Base-by-base conservation (phyloP, 2,888 invertebrate genomes). In the Oasisia sp. region DNA sequence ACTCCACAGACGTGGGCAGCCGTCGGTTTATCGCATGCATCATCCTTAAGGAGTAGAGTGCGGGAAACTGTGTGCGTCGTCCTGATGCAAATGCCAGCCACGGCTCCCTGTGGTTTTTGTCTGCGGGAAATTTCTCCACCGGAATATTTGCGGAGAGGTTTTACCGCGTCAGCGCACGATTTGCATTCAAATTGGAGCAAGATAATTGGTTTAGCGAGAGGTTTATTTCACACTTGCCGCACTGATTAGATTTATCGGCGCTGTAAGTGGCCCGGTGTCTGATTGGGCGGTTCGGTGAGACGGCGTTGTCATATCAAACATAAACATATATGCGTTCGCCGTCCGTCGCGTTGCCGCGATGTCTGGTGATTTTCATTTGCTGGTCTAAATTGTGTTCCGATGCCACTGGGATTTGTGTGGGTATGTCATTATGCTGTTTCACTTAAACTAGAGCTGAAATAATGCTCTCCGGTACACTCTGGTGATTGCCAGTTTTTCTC, bases 191-290 rank as follows among this genome's bases (percentile, higher is more conserved):
- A 74, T 74, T 74, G 74, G 74, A 74, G 7, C 74, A 27, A 74
- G 74, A 74, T 74, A 74, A 74, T 74, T n/a, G 27, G 74, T 74
- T 74, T 74, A 74, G 74, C 5, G 74, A 27, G 74, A 74, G 74
- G 74, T 74, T 74, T 74, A 74, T 74, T 74, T 74, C 74, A 74
- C 74, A 74, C 74, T 74, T 74, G 74, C 74, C 27, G 74, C 74
- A 74, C n/a, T 74, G 74, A 74, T 74, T 74, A n/a, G 74, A 74
- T 74, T 74, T 74, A 74, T n/a, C 7, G 27, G 27, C 74, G 27
- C 19, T 74, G 74, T 74, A 74, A 74, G 74, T 74, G 74, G 74
- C 74, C 27, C 2, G n/a, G 1, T 27, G n/a, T 27, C 74, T 74
- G 74, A 74, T 74, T 74, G 7, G 50, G 50, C 74, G 1, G 19